Conservation (phyloP, 2,888 invertebrate species). For the Strigamia maritima region DNA sequence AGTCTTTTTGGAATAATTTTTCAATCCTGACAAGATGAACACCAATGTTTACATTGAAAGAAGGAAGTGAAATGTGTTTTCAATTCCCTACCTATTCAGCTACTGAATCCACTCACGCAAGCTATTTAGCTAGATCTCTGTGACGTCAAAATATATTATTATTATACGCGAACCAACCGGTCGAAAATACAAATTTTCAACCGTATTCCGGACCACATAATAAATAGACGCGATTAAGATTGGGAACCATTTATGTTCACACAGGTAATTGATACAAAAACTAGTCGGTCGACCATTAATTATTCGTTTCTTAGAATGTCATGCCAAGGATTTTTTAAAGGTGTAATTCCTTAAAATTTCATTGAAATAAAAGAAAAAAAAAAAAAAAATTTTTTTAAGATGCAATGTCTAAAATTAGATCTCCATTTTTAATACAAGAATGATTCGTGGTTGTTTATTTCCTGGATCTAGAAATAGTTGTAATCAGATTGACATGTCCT, state of each 20-base stretch:
- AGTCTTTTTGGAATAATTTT: not conserved
- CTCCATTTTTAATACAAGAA: no score
- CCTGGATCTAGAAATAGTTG: not conserved
- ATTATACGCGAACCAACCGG: not conserved
- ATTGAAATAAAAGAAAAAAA: no score
- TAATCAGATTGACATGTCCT: constrained; percentile 10
- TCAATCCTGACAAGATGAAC: not conserved
- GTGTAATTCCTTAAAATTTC: no score
- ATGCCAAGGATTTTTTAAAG: constrained; percentile 9
- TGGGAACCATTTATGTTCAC: not conserved
- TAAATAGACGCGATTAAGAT: not conserved
- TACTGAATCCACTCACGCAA: constrained; percentile 9
- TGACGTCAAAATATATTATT: not conserved
- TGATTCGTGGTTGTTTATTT: not conserved
- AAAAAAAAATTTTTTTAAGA: not conserved
- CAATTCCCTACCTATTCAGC: constrained; percentile 23
- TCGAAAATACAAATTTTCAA: not conserved
- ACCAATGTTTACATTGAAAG: not conserved
- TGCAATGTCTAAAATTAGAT: not conserved
- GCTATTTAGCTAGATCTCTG: not conserved
- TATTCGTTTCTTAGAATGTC: not conserved
- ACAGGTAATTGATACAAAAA: not conserved
- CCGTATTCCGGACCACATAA: not conserved
- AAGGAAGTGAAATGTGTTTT: constrained; percentile 13
- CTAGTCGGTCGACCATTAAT: not conserved